Evolutionary conservation across 2,888 invertebrate genomes (phyloP), one percentile per base, ranked within the genome.

Genomic region (Mythimna lalbum): DNA sequence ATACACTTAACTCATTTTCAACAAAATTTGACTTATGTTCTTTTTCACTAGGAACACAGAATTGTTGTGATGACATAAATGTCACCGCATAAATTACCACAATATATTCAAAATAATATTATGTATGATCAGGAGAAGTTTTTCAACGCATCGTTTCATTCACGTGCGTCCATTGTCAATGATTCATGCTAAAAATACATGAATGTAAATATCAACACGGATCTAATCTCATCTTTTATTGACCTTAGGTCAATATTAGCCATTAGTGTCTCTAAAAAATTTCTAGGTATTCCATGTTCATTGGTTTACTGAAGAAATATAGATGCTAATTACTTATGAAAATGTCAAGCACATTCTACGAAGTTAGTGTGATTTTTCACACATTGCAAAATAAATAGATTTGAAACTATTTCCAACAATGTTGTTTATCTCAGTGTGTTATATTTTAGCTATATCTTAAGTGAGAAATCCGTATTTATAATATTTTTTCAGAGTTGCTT

Each of bases 131-230:
- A 7, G 36, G 19, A 6, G 10, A 4, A 36, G 19, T 10, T 31
- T 21, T 23, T 53, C 7, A 53, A 12, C 1, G 47, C 36, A 33
- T 2, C 36, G 21, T 39, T 43, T 43, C 9, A 49, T 43, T 55
- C 17, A 55, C 19, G n/a, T 69, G 69, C 12, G 21, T 69, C 19
- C 10, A 43, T 59, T 53, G 17, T 3, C 4, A 55, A 33, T 43
- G 21, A 56, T 9, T 43, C 56, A 50, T 27, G 1, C 1, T 31
- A 39, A 43, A 12, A n/a, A 43, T 31, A 43, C 6, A 31, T 9
- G 19, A 27, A 9, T 33, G 2, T n/a, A 33, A 36, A 55, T 33
- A 17, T 50, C 23, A 47, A 57, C 33, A 77, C 61, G 69, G 70
- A 74, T 69, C 17, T 62, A 23, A 47, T 39, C 14, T 4, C 27